A percentile compares a stretch with the other conserved stretches of the same genome.
Conservation (phyloP, 2,113 vertebrate genomes). For the Percina caprodes region DNA sequence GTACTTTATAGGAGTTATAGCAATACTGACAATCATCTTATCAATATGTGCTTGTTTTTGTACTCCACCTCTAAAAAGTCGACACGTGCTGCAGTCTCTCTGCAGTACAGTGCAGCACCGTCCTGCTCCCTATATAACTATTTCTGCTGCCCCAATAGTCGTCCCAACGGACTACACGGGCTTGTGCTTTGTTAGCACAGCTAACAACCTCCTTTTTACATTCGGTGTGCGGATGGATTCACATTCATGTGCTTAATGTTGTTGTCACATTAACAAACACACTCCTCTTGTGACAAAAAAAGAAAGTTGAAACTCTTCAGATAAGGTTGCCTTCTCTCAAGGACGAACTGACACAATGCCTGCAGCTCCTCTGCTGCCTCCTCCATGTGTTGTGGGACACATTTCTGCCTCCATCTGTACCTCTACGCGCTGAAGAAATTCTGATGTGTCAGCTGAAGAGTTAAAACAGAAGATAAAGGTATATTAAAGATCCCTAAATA, state of each 20-base stretch:
- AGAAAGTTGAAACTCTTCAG: not conserved
- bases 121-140: conserved; percentile 39
- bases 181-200: conserved; percentile 48
- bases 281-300: not conserved
- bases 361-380: not conserved
- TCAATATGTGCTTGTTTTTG: not conserved
- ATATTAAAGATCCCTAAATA: not conserved
- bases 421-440: not conserved
- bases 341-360: conserved; percentile 25
- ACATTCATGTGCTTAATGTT: no score
- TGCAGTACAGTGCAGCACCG: conserved; percentile 58
- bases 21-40: not conserved
- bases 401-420: conserved; percentile 17
- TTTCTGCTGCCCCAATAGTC: conserved; percentile 24
- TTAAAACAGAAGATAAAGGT: no score
- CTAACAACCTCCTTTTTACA: conserved; percentile 8
- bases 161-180: conserved; percentile 9
- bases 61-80: not conserved
- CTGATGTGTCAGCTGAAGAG: no score
- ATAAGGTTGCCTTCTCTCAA: not conserved
- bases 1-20: not conserved
- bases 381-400: not conserved
- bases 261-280: not conserved
- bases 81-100: conserved; percentile 49
- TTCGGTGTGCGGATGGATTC: not conserved